Percentiles rank a stretch among this genome's conserved stretches.
These are phyloP conservation scores for Magallana ariakensis DNA, from an alignment of 1,140 invertebrate genomes.

Conservation along the genomic window DNA sequence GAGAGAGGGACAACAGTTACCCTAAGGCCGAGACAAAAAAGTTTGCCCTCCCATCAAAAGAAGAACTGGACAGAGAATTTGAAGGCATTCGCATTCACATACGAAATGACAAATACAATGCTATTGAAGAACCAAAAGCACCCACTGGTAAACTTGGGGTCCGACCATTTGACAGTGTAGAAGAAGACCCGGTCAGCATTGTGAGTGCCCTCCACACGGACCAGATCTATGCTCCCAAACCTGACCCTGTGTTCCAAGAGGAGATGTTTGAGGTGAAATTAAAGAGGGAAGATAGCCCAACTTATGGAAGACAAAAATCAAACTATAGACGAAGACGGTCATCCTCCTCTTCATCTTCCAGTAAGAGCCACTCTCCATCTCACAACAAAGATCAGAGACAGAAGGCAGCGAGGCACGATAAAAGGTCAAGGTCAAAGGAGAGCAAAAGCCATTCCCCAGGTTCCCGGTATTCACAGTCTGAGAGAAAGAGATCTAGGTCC, in stretches of 20 bases:
- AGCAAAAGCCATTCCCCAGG: background rate
- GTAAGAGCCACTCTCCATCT: background rate
- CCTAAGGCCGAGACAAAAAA: background rate
- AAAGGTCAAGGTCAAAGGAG: background rate
- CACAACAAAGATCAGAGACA: background rate
- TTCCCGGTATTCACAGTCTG: background rate
- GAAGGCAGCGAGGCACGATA: background rate
- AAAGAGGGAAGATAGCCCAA: background rate
- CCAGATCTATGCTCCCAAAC: slow-evolving; percentile 23
- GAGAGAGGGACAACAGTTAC: background rate
- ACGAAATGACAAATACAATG: slow-evolving; percentile 51
- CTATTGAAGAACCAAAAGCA: background rate
- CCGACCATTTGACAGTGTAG: background rate
- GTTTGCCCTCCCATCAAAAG: background rate
- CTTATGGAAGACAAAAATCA: background rate
- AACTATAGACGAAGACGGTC: background rate
- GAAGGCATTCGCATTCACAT: slow-evolving; percentile 59
- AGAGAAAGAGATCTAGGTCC: background rate
- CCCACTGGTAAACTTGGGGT: background rate
- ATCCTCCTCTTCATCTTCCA: background rate
- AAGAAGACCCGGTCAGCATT: slow-evolving; percentile 29
- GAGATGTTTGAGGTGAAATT: slow-evolving; percentile 2
- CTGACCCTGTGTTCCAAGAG: background rate
- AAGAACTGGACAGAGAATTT: slow-evolving; percentile 48
- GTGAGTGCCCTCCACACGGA: slow-evolving; percentile 24